These are phyloP conservation scores for Oncorhynchus nerka DNA, from an alignment of 2,113 vertebrate species.

Conservation along the genomic window DNA sequence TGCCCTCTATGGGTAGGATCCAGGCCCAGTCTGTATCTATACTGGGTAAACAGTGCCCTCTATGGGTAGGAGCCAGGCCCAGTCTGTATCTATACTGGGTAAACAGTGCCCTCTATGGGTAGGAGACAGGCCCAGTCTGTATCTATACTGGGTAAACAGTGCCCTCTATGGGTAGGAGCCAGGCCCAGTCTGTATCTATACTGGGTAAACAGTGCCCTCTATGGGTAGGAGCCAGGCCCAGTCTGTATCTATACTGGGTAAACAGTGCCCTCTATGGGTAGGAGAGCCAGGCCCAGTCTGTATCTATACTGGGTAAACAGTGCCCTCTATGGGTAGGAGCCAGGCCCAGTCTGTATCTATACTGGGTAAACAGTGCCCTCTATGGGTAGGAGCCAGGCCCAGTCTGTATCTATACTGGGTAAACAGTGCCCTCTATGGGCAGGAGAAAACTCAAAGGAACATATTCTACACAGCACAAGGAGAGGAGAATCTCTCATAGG, in stretches of 20 bases:
- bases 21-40: no score
- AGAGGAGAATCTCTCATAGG: neutral
- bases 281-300: neutral
- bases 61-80: neutral
- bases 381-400: slow-evolving; percentile 45
- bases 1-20: slow-evolving; percentile 76
- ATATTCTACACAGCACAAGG: no score
- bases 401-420: slow-evolving; percentile 16
- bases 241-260: slow-evolving; percentile 18
- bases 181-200: no score
- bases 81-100: slow-evolving; percentile 12
- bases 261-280: slow-evolving; percentile 83
- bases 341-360: no score
- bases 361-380: slow-evolving; percentile 81
- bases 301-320: slow-evolving; percentile 64
- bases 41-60: slow-evolving; percentile 81
- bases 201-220: slow-evolving; percentile 81
- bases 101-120: slow-evolving; percentile 84
- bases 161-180: slow-evolving; percentile 75
- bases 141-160: slow-evolving; percentile 67
- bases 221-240: neutral
- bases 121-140: no score
- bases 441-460: no score
- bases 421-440: slow-evolving; percentile 79
- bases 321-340: slow-evolving; percentile 76